Evolutionary conservation across 2,888 invertebrate genomes (phyloP).

Genomic region (Lepidochrysops patricia): DNA sequence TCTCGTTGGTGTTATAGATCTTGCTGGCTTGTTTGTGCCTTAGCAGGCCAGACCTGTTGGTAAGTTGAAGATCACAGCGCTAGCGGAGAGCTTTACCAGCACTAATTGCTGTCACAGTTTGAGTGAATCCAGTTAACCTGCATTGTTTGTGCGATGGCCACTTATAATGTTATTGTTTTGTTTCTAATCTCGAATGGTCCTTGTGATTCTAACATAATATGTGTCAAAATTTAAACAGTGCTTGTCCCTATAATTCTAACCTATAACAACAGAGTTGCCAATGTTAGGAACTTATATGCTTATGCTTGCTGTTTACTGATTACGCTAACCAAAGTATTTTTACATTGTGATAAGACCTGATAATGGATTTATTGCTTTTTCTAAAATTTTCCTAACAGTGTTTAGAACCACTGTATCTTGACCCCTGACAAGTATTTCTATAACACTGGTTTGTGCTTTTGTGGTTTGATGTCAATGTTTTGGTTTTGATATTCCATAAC

Average conservation of each 20-base stretch:
- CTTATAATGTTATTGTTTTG: conserved; percentile 37
- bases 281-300: background rate
- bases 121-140: conserved; percentile 62
- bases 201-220: conserved; percentile 67
- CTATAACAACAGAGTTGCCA: conserved; percentile 5
- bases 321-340: conserved; percentile 1
- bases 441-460: background rate
- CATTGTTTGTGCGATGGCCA: conserved; percentile 70
- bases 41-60: conserved; percentile 83
- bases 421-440: background rate
- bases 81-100: conserved; percentile 60
- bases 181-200: conserved; percentile 70
- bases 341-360: background rate
- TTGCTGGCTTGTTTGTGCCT: conserved; percentile 85
- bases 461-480: background rate
- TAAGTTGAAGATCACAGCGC: conserved; percentile 73
- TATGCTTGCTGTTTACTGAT: conserved; percentile 8
- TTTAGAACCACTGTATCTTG: background rate
- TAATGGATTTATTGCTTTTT: background rate
- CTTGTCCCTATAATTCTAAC: conserved; percentile 27
- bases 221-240: conserved; percentile 28
- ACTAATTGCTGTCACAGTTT: conserved; percentile 60
- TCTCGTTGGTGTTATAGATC: conserved; percentile 79
- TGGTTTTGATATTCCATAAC: background rate
- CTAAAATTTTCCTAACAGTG: background rate